Evolutionary conservation across 2,797 vertebrate species (phyloP).

Genomic region (Micropoecilia bifurca): DNA sequence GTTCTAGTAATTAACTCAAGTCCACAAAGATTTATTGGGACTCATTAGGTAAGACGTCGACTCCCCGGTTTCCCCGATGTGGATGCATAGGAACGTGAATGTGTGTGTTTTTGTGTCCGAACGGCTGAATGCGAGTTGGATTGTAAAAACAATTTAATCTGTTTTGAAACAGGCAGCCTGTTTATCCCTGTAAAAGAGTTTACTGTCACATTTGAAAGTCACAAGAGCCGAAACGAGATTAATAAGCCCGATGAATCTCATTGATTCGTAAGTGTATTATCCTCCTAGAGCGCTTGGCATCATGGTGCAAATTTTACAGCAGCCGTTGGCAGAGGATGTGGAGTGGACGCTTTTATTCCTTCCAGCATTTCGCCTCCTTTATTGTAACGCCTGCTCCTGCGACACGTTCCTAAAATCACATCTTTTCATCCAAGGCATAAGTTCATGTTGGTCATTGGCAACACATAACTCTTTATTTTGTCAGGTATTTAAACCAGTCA

Average conservation of each 20-base stretch:
- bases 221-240: slow-evolving; percentile 9
- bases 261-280: not conserved
- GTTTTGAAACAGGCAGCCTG: not conserved
- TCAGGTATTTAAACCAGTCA: not conserved
- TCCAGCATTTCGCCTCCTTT: not conserved
- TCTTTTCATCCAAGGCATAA: not conserved
- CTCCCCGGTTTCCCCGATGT: not conserved
- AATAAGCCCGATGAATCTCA: slow-evolving; percentile 15
- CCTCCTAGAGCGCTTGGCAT: not conserved
- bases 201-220: slow-evolving; percentile 3
- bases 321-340: not conserved
- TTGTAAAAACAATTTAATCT: not conserved
- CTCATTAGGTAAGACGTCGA: not conserved
- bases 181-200: not conserved
- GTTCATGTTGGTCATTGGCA: not conserved
- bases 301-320: not conserved
- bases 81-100: not conserved
- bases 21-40: not conserved
- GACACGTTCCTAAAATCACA: not conserved
- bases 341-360: not conserved
- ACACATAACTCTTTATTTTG: not conserved
- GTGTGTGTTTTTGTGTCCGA: not conserved
- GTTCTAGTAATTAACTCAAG: not conserved
- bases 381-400: not conserved
- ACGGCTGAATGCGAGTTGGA: not conserved